phyloP scores from a whole-genome alignment of 2,797 vertebrate genomes.

The Acanthis flammea region DNA sequence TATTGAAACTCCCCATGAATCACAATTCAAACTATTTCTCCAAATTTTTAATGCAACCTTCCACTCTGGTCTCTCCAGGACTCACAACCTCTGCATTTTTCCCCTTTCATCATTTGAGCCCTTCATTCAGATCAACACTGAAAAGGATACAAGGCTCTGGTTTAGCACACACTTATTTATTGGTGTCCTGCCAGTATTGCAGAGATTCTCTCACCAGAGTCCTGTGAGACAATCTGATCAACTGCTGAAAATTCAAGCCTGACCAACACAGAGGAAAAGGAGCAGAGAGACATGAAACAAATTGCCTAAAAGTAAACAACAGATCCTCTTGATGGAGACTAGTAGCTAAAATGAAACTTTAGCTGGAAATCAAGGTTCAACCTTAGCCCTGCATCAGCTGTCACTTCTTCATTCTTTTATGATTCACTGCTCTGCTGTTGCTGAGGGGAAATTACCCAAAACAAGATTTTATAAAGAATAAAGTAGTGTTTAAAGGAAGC shows the following conservation, averaged over 20 bases:
- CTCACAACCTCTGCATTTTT: not conserved
- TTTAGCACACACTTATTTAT: not conserved
- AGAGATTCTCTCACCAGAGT: not conserved
- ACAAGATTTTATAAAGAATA: not conserved
- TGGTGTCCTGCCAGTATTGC: not conserved
- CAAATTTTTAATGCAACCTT: not conserved
- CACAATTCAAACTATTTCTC: not conserved
- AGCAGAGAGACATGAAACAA: not conserved
- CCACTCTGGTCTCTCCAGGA: not conserved
- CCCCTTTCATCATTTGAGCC: not conserved
- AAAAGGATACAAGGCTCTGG: not conserved
- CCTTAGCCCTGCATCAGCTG: not conserved
- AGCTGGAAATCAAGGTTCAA: not conserved
- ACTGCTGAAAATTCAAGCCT: not conserved
- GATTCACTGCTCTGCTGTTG: not conserved
- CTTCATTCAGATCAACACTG: not conserved
- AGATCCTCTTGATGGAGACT: not conserved
- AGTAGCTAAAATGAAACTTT: not conserved
- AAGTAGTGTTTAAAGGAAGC: not conserved
- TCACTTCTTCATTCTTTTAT: not conserved
- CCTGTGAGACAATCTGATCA: not conserved
- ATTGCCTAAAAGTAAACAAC: not conserved
- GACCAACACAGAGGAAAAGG: not conserved
- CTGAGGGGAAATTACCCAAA: not conserved
- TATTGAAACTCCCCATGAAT: not conserved